Evolutionary conservation across 2,113 vertebrate species (phyloP).

Genomic region (Petroica traversi): DNA sequence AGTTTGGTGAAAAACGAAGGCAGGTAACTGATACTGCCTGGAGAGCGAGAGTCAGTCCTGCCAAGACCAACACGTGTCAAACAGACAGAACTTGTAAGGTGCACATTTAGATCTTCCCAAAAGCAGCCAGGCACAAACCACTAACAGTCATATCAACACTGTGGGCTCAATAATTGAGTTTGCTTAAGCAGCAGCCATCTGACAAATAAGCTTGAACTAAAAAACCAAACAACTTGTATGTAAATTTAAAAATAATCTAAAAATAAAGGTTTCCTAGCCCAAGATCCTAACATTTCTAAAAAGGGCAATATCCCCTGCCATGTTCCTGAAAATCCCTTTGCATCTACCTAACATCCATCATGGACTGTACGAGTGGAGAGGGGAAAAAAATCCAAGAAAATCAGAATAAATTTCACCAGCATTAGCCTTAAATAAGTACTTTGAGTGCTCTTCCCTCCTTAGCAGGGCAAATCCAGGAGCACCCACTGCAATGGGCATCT

Average conservation of each 20-base stretch:
- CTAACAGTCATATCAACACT: background rate
- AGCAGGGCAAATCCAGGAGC: background rate
- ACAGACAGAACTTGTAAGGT: background rate
- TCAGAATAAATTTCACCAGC: background rate
- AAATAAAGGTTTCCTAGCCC: background rate
- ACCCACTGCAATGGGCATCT: background rate
- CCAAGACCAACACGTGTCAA: background rate
- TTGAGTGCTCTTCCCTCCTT: background rate
- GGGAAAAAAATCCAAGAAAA: background rate
- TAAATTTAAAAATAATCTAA: background rate
- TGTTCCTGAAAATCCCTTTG: background rate
- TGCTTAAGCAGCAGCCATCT: background rate
- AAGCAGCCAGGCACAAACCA: background rate
- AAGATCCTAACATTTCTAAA: background rate
- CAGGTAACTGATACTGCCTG: slow-evolving; percentile 89
- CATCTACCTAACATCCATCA: background rate
- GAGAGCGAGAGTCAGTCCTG: slow-evolving; percentile 94
- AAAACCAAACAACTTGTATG: rapidly evolving
- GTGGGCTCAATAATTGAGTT: background rate
- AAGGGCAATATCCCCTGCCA: background rate
- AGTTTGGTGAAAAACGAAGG: slow-evolving; percentile 98
- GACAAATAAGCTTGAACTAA: background rate
- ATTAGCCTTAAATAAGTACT: background rate
- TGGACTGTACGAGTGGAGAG: background rate
- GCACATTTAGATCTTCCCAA: background rate